Evolutionary conservation across 2,797 vertebrate genomes (phyloP).

Genomic region (Balearica regulorum): DNA sequence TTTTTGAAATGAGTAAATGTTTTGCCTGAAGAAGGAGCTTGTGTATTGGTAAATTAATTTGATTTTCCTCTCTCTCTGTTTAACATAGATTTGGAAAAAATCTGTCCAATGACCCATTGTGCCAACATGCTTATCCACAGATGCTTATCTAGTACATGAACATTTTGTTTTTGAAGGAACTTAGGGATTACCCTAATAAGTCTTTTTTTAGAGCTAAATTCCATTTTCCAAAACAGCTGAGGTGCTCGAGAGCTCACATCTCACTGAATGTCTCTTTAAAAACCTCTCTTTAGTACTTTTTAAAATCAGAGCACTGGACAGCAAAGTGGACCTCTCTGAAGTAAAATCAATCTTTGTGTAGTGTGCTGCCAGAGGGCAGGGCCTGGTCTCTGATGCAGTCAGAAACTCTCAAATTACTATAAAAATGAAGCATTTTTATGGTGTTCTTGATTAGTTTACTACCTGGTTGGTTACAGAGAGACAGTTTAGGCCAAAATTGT

Average conservation of each 20-base stretch:
- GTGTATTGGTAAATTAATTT: background rate
- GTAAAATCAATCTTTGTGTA: background rate
- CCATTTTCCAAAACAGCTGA: background rate
- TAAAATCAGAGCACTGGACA: background rate
- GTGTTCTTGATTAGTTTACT: background rate
- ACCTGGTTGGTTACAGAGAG: background rate
- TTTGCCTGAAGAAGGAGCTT: background rate
- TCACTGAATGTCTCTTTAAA: background rate
- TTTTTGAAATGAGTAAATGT: background rate
- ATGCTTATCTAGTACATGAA: background rate
- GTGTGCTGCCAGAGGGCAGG: constrained; percentile 10
- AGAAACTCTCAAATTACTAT: constrained; percentile 35
- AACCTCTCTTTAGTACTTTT: background rate
- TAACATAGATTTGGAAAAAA: background rate
- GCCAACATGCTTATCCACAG: background rate
- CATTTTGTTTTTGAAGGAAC: background rate
- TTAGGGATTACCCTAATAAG: background rate
- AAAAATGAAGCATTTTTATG: background rate
- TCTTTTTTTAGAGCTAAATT: background rate
- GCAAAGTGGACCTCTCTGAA: constrained; percentile 7
- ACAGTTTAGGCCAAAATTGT: background rate
- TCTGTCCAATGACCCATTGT: background rate
- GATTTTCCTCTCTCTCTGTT: background rate
- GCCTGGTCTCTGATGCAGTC: constrained; percentile 17
- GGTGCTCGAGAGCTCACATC: background rate